These are phyloP conservation scores for Clarias gariepinus DNA, from an alignment of 2,113 vertebrate genomes.

Conservation along the genomic window DNA sequence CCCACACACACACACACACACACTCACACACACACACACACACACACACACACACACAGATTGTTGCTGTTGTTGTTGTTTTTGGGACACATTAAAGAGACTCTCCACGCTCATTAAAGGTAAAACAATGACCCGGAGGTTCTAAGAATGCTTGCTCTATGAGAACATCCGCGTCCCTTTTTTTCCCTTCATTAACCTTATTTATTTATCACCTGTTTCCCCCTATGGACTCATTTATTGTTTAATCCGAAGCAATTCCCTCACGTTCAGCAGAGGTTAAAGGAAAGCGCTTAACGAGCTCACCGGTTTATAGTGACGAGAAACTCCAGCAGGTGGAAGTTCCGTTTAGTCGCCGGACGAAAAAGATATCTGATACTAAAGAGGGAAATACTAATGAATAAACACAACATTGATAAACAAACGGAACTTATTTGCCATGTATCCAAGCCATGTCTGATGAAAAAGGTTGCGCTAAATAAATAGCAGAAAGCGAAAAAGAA, in stretches of 20 bases:
- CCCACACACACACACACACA: conserved; percentile 8
- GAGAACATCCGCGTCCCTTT: not conserved
- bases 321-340: not conserved
- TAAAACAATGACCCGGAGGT: conserved; percentile 30
- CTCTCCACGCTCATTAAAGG: conserved; percentile 34
- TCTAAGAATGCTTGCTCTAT: conserved; percentile 9
- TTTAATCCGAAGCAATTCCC: not conserved
- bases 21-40: conserved; percentile 22
- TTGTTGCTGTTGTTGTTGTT: conserved; percentile 33
- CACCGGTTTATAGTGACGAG: not conserved
- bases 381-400: not conserved
- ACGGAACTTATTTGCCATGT: not conserved
- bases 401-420: not conserved
- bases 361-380: not conserved
- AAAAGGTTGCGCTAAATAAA: not conserved
- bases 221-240: not conserved
- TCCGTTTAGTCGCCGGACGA: not conserved
- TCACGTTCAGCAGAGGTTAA: not conserved
- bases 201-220: conserved; percentile 16
- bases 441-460: not conserved
- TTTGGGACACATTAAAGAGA: conserved; percentile 40
- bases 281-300: not conserved
- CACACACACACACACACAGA: conserved; percentile 12
- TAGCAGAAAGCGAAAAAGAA: not conserved
- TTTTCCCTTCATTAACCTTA: conserved; percentile 15